Evolutionary conservation across 2,113 vertebrate genomes (phyloP).

Genomic region (Lepidothrix coronata): DNA sequence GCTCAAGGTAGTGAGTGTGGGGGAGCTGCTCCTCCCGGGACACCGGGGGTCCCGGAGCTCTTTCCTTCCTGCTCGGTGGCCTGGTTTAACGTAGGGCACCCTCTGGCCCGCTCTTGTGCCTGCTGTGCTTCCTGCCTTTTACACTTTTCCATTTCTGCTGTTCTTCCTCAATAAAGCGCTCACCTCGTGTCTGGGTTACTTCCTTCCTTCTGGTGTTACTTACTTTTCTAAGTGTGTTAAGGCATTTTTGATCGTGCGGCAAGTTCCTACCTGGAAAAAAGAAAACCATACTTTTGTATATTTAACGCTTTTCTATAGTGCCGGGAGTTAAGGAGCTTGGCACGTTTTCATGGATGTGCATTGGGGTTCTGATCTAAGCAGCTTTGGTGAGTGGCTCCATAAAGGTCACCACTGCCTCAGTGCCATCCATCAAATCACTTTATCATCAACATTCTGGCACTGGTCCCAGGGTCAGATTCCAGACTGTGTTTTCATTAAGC

Average conservation of each 20-base stretch:
- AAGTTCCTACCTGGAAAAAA: not conserved
- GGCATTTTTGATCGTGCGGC: not conserved
- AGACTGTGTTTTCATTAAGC: not conserved
- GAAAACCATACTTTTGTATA: accelerated
- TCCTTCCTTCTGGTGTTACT: not conserved
- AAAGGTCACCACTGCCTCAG: not conserved
- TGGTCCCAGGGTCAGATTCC: not conserved
- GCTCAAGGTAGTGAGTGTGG: conserved; percentile 55
- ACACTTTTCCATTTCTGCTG: accelerated
- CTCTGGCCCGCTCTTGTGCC: accelerated
- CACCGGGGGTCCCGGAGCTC: not conserved
- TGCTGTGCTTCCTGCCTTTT: no score
- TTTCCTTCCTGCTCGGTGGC: accelerated
- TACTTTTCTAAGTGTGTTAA: not conserved
- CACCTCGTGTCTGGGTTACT: accelerated
- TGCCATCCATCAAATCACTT: not conserved
- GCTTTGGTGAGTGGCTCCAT: not conserved
- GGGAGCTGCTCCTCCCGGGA: not conserved
- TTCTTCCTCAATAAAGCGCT: not conserved
- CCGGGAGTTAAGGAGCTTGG: not conserved
- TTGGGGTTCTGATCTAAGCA: not conserved
- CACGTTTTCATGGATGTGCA: accelerated
- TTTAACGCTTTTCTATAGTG: accelerated
- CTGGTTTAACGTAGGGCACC: accelerated
- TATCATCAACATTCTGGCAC: not conserved